Evolutionary conservation across 2,888 invertebrate species (phyloP), one percentile per base, ranked within the genome.

Genomic region (Neoaliturus tenellus): DNA sequence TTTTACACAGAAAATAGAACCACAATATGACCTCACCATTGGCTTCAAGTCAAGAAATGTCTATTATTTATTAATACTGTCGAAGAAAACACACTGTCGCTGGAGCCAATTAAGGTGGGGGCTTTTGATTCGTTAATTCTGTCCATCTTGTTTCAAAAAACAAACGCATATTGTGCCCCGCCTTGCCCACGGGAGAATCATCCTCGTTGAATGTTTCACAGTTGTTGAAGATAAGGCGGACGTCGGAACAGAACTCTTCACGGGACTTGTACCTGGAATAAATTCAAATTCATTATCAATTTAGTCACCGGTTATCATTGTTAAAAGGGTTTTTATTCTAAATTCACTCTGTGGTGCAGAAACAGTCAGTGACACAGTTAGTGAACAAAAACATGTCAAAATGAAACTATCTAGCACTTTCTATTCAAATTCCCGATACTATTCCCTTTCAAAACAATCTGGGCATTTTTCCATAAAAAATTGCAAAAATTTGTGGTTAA

Each of bases 131-230:
- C n/a, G 85, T 87, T 58, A 95, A 91, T 89, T 96, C 96, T 86
- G 94, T 93, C 98, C 98, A 98, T 82, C 96, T 94, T 83, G 95
- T 93, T 90, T 98, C 97, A 91, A 99, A 99, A 93, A 97, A 98
- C 90, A 95, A 95, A 35, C 98, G 92, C 96, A 99, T 96, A 89
- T 94, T 95, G 91, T 98, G 98, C 0, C 99, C 99, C 17, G 99
- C 98, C 89, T 98, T 96, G 1, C 99, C 99, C 62, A 99, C 98
- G 0, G 98, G 98, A 88, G 98, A 98, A 91, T 99, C 98, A 90
- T 99, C 99, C 90, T 99, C 99, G 91, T 99, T 99, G 92, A 99
- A 99, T 82, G 97, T 96, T 90, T 98, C 98, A 91, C 99, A 99
- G 92, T 99, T 99, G 91, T 97, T 96, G 92, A 99, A 99, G 89